A percentile compares a stretch with the other conserved stretches of the same genome.
Conservation (phyloP, 2,797 vertebrate genomes). For the Trachurus trachurus region DNA sequence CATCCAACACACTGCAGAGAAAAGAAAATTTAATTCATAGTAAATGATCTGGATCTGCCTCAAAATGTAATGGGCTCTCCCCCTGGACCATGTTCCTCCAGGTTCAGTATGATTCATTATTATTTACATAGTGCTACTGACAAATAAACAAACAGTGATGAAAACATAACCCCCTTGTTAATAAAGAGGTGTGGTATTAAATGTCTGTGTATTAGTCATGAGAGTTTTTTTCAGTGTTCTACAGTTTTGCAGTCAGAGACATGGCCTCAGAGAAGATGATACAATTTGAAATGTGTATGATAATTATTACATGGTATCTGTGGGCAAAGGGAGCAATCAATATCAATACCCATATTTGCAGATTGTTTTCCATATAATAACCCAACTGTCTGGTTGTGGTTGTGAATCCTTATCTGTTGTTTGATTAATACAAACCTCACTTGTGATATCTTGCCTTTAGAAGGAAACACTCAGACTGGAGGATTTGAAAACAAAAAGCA, state of each 20-base stretch:
- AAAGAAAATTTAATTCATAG: too few relatives aligned
- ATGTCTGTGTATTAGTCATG: not conserved
- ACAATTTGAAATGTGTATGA: not conserved
- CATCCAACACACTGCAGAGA: too few relatives aligned
- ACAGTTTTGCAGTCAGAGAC: conserved; percentile 6
- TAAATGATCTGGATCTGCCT: too few relatives aligned
- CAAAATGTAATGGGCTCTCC: too few relatives aligned
- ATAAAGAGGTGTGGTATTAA: not conserved
- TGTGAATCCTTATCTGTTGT: conserved; percentile 33
- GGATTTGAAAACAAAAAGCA: conserved; percentile 39
- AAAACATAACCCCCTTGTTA: too few relatives aligned
- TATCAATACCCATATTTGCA: not conserved
- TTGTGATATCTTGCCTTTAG: conserved; percentile 44
- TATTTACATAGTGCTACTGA: too few relatives aligned
- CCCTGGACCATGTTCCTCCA: too few relatives aligned
- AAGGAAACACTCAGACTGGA: conserved; percentile 40
- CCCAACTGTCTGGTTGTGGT: conserved; percentile 3
- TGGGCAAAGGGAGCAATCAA: conserved; percentile 24
- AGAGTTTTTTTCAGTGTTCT: not conserved
- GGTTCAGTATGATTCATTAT: too few relatives aligned
- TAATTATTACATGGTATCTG: conserved; percentile 11
- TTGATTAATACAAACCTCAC: conserved; percentile 57
- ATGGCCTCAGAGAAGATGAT: conserved; percentile 19
- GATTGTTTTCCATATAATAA: conserved; percentile 36
- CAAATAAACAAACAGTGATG: too few relatives aligned